These are phyloP conservation scores for Anastatus disparis DNA, from an alignment of 1,140 invertebrate species.

Conservation along the genomic window DNA sequence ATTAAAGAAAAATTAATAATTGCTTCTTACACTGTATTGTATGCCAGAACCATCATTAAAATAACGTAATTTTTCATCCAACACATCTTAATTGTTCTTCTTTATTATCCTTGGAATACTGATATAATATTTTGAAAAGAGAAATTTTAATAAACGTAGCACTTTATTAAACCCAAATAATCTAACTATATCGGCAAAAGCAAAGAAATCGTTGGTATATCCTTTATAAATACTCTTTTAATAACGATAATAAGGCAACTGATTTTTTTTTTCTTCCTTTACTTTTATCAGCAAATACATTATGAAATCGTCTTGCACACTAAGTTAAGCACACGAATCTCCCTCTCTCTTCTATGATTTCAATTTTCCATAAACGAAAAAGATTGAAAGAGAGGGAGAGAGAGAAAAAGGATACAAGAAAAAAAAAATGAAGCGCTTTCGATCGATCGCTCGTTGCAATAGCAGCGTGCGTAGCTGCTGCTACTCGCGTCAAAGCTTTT, in stretches of 20 bases:
- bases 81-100: no score
- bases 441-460: constrained; percentile 9
- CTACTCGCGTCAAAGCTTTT: constrained; percentile 23
- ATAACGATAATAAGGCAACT: not conserved
- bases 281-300: constrained; percentile 10
- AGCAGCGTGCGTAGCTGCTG: constrained; percentile 13
- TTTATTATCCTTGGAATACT: no score
- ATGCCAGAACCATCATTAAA: no score
- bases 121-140: no score
- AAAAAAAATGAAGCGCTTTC: not conserved
- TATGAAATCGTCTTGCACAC: not conserved
- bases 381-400: not conserved
- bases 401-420: not conserved
- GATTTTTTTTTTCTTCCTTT: not conserved
- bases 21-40: no score
- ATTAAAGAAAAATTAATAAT: no score
- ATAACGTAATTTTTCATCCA: no score
- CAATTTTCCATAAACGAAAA: constrained; percentile 1
- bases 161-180: no score
- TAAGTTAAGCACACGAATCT: not conserved
- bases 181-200: no score
- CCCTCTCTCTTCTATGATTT: not conserved
- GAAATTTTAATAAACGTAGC: no score
- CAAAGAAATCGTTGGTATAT: no score
- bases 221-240: not conserved